Conservation (phyloP, 2,113 vertebrate species). For the Ceyx margarethae region DNA sequence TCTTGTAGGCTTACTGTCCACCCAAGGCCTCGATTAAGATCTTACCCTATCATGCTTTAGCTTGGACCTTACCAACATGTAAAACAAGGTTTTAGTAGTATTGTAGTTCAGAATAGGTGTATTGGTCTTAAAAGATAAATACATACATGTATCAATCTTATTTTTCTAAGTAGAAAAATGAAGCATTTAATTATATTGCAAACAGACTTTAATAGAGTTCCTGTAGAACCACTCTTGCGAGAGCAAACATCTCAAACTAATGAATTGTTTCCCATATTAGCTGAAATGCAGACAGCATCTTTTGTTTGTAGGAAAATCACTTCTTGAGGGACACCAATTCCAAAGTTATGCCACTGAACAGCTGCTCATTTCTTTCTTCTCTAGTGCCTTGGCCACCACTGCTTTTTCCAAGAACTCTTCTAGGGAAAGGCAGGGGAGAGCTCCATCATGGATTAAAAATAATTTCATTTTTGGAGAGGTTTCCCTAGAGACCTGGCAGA, state of each 20-base stretch:
- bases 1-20: background rate
- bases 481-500: background rate
- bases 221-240: conserved; percentile 20
- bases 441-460: background rate
- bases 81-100: background rate
- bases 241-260: conserved; percentile 4
- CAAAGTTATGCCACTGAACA: background rate
- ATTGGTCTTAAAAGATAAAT: background rate
- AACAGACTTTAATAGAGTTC: conserved; percentile 32
- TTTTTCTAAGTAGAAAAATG: background rate
- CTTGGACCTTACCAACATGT: background rate
- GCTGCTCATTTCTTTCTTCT: background rate
- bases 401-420: background rate
- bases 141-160: background rate
- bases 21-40: background rate
- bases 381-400: background rate
- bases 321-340: background rate
- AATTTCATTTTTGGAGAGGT: background rate
- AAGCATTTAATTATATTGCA: background rate
- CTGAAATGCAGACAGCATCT: background rate
- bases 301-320: background rate
- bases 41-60: background rate
- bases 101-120: background rate
- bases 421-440: background rate
- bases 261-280: background rate